A percentile compares a stretch with the other conserved stretches of the same genome.
Evolutionary conservation across 2,888 invertebrate species (phyloP).

Genomic region (Ptilodon capucinus): DNA sequence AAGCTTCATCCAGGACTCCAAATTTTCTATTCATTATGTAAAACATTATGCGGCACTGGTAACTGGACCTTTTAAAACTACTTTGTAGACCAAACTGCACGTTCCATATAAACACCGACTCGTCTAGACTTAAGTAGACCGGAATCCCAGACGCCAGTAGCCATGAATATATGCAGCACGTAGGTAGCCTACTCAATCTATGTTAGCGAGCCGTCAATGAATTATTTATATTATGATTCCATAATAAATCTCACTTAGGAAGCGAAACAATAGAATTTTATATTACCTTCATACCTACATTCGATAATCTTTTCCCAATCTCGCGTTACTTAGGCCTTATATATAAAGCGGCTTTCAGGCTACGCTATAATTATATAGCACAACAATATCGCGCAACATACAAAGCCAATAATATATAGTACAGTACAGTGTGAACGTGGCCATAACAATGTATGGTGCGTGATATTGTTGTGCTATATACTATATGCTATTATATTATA

Average conservation of each 20-base stretch:
- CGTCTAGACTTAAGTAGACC: background rate
- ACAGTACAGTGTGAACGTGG: too few species aligned
- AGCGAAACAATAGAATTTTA: conserved; percentile 28
- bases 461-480: too few species aligned
- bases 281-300: conserved; percentile 13
- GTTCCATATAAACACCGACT: background rate
- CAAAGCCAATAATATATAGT: too few species aligned
- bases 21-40: too few species aligned
- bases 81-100: background rate
- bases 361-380: too few species aligned
- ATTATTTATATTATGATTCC: conserved; percentile 47
- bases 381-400: too few species aligned
- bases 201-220: conserved; percentile 45
- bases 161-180: conserved; percentile 48
- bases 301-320: conserved; percentile 7
- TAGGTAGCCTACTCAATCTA: conserved; percentile 23
- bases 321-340: too few species aligned
- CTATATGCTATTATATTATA: too few species aligned
- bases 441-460: too few species aligned
- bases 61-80: background rate
- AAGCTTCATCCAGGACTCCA: too few species aligned
- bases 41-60: too few species aligned
- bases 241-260: conserved; percentile 38
- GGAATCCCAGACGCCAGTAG: background rate
- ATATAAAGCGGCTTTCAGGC: too few species aligned